Conservation (phyloP, 2,888 invertebrate genomes). For the Polymixis lichenea region DNA sequence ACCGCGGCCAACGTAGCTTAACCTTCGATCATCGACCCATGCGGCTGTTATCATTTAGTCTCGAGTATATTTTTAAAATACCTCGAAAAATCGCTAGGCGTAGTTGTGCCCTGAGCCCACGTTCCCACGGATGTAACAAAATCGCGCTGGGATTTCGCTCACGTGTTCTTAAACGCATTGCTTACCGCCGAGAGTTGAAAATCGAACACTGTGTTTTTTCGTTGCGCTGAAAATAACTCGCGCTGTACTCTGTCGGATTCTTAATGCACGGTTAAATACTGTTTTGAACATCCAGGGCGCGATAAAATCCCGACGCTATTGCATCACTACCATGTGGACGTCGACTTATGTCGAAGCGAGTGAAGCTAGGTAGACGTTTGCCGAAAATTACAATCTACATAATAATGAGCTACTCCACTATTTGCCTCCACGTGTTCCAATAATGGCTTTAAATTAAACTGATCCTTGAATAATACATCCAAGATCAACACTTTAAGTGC, state of each 20-base stretch:
- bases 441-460: constrained; percentile 21
- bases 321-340: too few relatives aligned
- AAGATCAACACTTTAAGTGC: constrained; percentile 36
- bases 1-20: background rate
- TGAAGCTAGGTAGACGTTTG: too few relatives aligned
- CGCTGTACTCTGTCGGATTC: too few relatives aligned
- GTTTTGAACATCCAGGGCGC: too few relatives aligned
- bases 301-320: too few relatives aligned
- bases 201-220: too few relatives aligned
- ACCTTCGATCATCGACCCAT: background rate
- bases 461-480: constrained; percentile 50
- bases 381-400: background rate
- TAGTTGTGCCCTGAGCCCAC: background rate
- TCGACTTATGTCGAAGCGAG: background rate
- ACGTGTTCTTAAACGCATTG: too few relatives aligned
- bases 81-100: background rate
- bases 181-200: too few relatives aligned
- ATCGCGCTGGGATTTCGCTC: too few relatives aligned
- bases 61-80: background rate
- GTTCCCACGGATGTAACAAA: too few relatives aligned
- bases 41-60: background rate
- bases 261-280: too few relatives aligned
- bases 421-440: constrained; percentile 18
- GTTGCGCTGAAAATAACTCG: too few relatives aligned
- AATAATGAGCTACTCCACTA: constrained; percentile 23